A percentile compares a stretch with the other conserved stretches of the same genome.
Evolutionary conservation across 1,140 invertebrate species (phyloP).

Genomic region (Drosophila pectinifera): DNA sequence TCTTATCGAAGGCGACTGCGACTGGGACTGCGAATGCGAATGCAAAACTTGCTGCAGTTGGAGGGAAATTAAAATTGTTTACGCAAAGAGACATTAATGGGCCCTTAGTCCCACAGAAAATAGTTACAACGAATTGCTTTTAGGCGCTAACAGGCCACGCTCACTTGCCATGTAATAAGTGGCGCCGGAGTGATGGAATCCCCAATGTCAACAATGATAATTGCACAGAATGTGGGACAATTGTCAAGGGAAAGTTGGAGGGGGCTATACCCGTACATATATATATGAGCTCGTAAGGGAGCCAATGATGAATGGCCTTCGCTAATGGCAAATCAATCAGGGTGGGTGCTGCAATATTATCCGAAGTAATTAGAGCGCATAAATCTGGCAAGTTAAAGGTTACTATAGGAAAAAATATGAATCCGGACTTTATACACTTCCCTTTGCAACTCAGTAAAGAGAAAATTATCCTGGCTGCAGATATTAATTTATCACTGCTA

Average conservation of each 20-base stretch:
- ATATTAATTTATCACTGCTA: no score
- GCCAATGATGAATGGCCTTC: conserved; percentile 35
- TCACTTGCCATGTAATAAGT: conserved; percentile 48
- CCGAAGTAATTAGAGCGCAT: conserved; percentile 3
- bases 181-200: conserved; percentile 24
- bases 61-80: conserved; percentile 78
- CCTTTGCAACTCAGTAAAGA: not conserved
- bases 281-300: not conserved
- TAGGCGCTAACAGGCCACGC: conserved; percentile 62
- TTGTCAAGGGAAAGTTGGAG: conserved; percentile 27
- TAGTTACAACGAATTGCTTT: conserved; percentile 77
- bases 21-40: conserved; percentile 42
- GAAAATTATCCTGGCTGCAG: not conserved
- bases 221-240: conserved; percentile 45
- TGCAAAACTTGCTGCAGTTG: conserved; percentile 61
- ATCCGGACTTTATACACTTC: not conserved
- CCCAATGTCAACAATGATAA: conserved; percentile 38
- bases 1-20: conserved; percentile 47
- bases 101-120: conserved; percentile 33
- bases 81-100: conserved; percentile 75
- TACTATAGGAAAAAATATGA: not conserved
- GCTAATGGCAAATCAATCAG: conserved; percentile 40
- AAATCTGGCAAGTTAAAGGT: not conserved
- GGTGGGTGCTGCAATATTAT: not conserved
- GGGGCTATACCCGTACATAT: not conserved